Base-by-base conservation (phyloP, 1,140 invertebrate genomes). In the Andricus grossulariae region DNA sequence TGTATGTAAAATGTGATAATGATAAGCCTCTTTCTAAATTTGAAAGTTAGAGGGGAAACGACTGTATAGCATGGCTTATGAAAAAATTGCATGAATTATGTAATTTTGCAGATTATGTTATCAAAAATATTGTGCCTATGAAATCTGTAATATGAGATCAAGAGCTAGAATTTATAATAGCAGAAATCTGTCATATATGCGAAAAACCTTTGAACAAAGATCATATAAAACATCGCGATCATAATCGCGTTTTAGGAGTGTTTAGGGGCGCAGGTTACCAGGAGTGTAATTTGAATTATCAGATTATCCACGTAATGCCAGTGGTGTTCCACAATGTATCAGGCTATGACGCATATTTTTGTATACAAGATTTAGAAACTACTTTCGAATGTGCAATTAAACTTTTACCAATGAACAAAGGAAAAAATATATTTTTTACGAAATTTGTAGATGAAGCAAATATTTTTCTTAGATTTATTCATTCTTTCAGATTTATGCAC, bases 281-380 rank as follows among this genome's bases (percentile, higher is more conserved):
- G 25, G 25, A 39, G 18, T 90, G 88, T 79, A 91, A 92, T 82
- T 45, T 91, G 16, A 81, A 88, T 74, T 89, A 80, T 84, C 73
- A 85, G 81, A 55, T 82, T 66, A 72, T n/a, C 12, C 82, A 74
- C 79, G 71, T 55, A 16, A 83, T 88, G 72, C 88, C 83, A 60
- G 79, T 84, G 21, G 73, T 86, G 12, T 90, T 90, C 72, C 86
- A 88, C 83, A 88, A 89, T 84, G 76, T 88, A 71, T 85, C 87
- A 8, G 74, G 78, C 12, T 88, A 88, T 77, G 88, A 90, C 57
- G 55, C 78, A 21, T 76, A 81, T 66, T 81, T 85, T 74, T 57
- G 83, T 55, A 80, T 83, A 50, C 73, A 81, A 73, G 52, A 74
- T 16, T 55, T 85, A 15, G 72, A 71, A 12, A 66, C 55, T 16